Evolutionary conservation across 1,140 invertebrate genomes (phyloP).

Genomic region (Ylistrum balloti): DNA sequence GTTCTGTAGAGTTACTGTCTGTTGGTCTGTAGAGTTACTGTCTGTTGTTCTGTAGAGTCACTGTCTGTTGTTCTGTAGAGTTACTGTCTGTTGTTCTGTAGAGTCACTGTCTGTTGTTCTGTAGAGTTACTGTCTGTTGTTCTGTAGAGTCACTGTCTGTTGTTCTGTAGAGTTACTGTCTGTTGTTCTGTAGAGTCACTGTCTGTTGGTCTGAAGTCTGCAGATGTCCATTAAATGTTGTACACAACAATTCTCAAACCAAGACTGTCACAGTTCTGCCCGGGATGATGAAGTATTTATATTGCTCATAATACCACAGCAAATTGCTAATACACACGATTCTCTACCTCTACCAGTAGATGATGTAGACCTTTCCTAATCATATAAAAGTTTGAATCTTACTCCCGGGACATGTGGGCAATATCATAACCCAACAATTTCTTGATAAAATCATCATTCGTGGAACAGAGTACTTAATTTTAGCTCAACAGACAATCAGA

Average conservation of each 20-base stretch:
- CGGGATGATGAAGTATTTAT: background rate
- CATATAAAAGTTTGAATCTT: conserved; percentile 10
- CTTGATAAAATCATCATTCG: background rate
- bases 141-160: no score
- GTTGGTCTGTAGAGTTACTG: no score
- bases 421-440: background rate
- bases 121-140: no score
- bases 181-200: no score
- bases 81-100: no score
- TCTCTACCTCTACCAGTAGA: background rate
- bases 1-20: no score
- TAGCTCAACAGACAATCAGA: background rate
- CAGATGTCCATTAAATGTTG: background rate
- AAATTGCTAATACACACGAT: background rate
- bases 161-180: no score
- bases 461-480: background rate
- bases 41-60: no score
- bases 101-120: no score
- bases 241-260: background rate
- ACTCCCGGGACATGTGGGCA: background rate
- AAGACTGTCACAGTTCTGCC: background rate
- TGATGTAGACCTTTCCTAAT: background rate
- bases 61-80: no score
- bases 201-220: no score
- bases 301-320: background rate